Evolutionary conservation across 2,113 vertebrate species (phyloP), one percentile per base, ranked within the genome.

Genomic region (Chiloscyllium plagiosum): DNA sequence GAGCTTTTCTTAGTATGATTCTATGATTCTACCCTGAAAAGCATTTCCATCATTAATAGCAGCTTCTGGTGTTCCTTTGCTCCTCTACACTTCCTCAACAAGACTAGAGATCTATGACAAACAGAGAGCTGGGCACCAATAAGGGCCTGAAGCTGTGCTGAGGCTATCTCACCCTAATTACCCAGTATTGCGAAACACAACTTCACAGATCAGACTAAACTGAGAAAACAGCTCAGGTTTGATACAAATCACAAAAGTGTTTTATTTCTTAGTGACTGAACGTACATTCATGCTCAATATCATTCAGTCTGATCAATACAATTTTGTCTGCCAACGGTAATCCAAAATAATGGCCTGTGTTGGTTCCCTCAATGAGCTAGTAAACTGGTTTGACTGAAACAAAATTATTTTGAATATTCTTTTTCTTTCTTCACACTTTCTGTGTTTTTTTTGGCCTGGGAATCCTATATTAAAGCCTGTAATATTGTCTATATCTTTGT

Each of bases 321-420:
- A 93, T 93, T 92, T 93, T 65, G n/a, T 93, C 89, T 93, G 89
- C 33, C 19, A 19, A 68, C 66, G 66, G 89, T 66, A 66, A 93
- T 93, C 37, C 89, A 68, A 93, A 93, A 66, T 93, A 93, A 93
- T 66, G 89, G 17, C 56, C 4, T 65, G n/a, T 42, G 37, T 37
- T 93, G 89, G 66, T 68, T 93, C 61, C 89, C 56, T 19, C 3
- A 7, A 68, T 93, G 61, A 93, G 15, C 61, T 33, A 33, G n/a
- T 42, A 19, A 68, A 37, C 89, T 66, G 89, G 89, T 19, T 93
- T 66, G 33, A 93, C 61, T 92, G 37, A 66, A 93, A 68, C 61
- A 66, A 92, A 92, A 92, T 92, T 65, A 93, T 93, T 93, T 19
- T 20, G 5, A 37, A 33, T 37, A 66, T 37, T 93, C 15, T 65